Evolutionary conservation across 1,140 invertebrate genomes (phyloP).

Genomic region (Mesaphorura yosii): DNA sequence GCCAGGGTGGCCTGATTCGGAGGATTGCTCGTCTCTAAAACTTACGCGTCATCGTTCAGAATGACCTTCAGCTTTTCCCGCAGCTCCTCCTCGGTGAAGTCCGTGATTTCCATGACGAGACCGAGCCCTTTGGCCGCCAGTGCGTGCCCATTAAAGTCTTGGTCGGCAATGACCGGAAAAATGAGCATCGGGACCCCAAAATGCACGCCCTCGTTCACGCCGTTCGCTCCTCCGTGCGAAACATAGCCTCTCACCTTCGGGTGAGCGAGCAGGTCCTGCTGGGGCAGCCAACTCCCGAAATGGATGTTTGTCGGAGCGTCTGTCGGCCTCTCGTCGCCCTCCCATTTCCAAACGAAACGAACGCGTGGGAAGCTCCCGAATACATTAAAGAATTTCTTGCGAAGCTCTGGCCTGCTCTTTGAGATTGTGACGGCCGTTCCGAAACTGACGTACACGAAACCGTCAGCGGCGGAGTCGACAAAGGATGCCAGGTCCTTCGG

Average conservation of each 20-base stretch:
- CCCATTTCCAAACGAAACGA: conserved; percentile 12
- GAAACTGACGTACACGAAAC: conserved; percentile 11
- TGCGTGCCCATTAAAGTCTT: conserved; percentile 34
- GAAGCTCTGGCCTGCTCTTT: not conserved
- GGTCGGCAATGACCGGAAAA: conserved; percentile 41
- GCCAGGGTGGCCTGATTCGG: too few species aligned
- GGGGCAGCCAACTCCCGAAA: conserved; percentile 6
- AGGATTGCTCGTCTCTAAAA: too few species aligned
- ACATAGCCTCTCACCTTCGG: not conserved
- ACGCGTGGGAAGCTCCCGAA: not conserved
- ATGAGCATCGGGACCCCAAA: conserved; percentile 40
- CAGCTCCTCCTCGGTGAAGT: conserved; percentile 34
- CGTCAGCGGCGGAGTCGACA: not conserved
- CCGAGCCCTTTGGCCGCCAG: conserved; percentile 21
- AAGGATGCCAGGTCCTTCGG: not conserved
- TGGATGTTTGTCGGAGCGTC: conserved; percentile 2
- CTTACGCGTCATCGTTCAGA: too few species aligned
- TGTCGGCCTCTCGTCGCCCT: not conserved
- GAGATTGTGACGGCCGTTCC: not conserved
- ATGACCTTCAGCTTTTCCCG: too few species aligned
- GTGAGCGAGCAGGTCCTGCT: conserved; percentile 13
- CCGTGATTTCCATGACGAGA: conserved; percentile 14
- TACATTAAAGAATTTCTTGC: conserved; percentile 4
- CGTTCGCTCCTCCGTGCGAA: not conserved
- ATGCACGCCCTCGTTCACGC: conserved; percentile 36